Evolutionary conservation across 2,888 invertebrate species (phyloP), one percentile per base, ranked within the genome.

Genomic region (Melieria crassipennis): DNA sequence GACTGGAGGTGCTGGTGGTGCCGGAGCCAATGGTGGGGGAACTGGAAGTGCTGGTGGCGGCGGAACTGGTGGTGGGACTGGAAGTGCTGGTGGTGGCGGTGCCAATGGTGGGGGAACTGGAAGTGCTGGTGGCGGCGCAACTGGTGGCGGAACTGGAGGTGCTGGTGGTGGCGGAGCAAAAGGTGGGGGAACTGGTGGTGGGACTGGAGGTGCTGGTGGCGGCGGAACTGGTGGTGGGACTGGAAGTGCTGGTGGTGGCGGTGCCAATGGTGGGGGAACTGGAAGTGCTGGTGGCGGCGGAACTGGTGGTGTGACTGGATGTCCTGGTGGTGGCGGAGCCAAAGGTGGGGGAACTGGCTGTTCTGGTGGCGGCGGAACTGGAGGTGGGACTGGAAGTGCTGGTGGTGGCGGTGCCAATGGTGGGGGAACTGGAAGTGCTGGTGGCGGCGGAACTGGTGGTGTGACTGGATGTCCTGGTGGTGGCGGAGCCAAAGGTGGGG

Each of bases 31-130:
- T 66, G 66, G 43, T 58, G 43, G 57, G 48, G 57, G 58, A 10
- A 66, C 48, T 66, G 66, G 57, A 57, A 66, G 60, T 66, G 50
- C 60, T 66, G 66, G 45, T 55, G 55, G 56, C n/a, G 16, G 16
- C 6, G 56, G 3, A n/a, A 56, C 2, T n/a, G n/a, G 56, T 7
- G 16, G n/a, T 56, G n/a, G 56, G 56, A 56, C 7, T 10, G 7
- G n/a, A 6, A 5, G n/a, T n/a, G 56, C 13, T 11, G 16, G 7
- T 56, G 5, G 56, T 3, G 1, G n/a, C 7, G 56, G 56, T 3
- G 56, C 7, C 1, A 16, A 56, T 2, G 56, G 10, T 13, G 16
- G 16, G 16, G 30, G 30, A 30, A 30, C 30, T 57, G 57, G n/a
- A 13, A 13, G 57, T 16, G 1, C 57, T 11, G 57, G 10, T 57